These are phyloP conservation scores for Portevinia maculata DNA, from an alignment of 2,888 invertebrate species.

Conservation along the genomic window DNA sequence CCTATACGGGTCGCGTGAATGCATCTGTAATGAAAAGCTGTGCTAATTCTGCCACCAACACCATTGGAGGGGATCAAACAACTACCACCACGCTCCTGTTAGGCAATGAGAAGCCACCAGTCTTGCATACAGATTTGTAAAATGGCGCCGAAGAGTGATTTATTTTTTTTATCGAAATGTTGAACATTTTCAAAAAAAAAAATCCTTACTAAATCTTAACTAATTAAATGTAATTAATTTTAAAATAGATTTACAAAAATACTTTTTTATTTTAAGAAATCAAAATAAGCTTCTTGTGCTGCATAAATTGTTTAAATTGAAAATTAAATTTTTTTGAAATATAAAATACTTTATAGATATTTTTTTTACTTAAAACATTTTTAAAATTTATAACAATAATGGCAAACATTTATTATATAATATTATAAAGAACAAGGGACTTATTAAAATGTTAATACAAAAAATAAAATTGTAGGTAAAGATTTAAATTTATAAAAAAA, in stretches of 20 bases:
- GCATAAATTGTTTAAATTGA: conserved; percentile 14
- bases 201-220: no score
- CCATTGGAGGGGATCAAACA: conserved; percentile 60
- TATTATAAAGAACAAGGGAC: conserved; percentile 48
- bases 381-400: conserved; percentile 14
- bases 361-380: conserved; percentile 38
- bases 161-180: background rate
- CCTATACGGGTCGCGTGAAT: conserved; percentile 32
- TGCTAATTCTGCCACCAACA: conserved; percentile 41
- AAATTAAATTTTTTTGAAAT: conserved; percentile 22
- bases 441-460: conserved; percentile 9
- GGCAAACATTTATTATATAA: conserved; percentile 4
- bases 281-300: conserved; percentile 1
- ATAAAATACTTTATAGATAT: conserved; percentile 18
- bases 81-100: conserved; percentile 72
- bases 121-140: conserved; percentile 81
- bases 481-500: conserved; percentile 28
- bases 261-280: background rate
- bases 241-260: no score
- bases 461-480: conserved; percentile 57
- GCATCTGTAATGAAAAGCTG: conserved; percentile 32
- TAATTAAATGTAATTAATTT: no score
- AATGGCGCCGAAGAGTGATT: background rate
- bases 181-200: no score
- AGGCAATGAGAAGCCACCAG: conserved; percentile 76